These are phyloP conservation scores for Vidua chalybeata DNA, from an alignment of 2,113 vertebrate genomes.

Conservation along the genomic window DNA sequence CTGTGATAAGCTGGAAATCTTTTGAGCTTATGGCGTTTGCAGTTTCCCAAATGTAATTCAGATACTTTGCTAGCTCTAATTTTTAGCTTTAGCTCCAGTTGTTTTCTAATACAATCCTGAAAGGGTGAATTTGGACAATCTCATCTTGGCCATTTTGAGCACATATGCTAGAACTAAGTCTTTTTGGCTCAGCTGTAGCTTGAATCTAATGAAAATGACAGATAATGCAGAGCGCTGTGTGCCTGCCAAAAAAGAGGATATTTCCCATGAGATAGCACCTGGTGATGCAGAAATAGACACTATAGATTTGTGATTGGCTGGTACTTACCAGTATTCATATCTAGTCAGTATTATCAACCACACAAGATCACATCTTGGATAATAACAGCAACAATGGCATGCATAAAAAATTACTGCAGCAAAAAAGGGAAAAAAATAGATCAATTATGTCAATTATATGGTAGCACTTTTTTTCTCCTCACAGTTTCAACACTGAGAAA, in stretches of 20 bases:
- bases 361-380: conserved; percentile 84
- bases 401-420: conserved; percentile 87
- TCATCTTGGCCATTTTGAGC: conserved; percentile 77
- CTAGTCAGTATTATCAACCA: conserved; percentile 83
- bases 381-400: conserved; percentile 84
- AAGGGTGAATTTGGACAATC: conserved; percentile 76
- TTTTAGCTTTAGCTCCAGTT: conserved; percentile 62
- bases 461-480: conserved; percentile 78
- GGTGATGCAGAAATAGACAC: conserved; percentile 80
- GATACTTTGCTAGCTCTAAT: conserved; percentile 50
- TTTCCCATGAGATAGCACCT: conserved; percentile 84
- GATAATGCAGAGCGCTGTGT: conserved; percentile 76
- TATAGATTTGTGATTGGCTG: conserved; percentile 83
- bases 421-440: conserved; percentile 83
- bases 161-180: conserved; percentile 80
- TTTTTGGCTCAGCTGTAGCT: conserved; percentile 82
- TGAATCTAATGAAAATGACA: conserved; percentile 84
- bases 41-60: conserved; percentile 62
- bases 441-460: conserved; percentile 92
- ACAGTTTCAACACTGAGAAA: conserved; percentile 76
- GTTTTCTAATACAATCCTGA: conserved; percentile 62
- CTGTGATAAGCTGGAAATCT: conserved; percentile 53
- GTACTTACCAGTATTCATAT: conserved; percentile 78
- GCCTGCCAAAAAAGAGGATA: conserved; percentile 83
- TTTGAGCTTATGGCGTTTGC: conserved; percentile 46